phyloP scores from a whole-genome alignment of 2,113 vertebrate species.

The Tragelaphus imberbis region DNA sequence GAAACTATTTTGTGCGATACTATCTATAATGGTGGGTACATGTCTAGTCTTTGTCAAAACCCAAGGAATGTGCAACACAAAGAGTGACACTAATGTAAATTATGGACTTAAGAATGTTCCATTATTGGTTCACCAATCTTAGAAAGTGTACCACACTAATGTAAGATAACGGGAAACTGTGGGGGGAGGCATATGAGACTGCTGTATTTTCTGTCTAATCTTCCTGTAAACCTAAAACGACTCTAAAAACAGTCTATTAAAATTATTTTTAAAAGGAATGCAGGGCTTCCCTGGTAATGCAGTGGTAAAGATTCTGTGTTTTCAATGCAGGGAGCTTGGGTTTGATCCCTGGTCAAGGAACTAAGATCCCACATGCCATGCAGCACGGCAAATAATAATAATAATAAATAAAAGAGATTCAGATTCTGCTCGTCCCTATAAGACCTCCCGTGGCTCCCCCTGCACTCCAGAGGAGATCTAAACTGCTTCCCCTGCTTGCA shows the following conservation, averaged over 20 bases:
- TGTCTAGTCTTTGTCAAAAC: neutral
- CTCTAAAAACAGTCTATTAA: neutral
- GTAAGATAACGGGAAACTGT: neutral
- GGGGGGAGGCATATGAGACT: rapidly evolving
- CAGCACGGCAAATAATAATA: neutral
- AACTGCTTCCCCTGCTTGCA: neutral
- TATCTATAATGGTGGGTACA: rapidly evolving
- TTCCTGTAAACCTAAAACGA: neutral
- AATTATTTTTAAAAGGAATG: neutral
- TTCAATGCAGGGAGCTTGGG: neutral
- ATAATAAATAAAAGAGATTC: neutral
- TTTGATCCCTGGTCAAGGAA: neutral
- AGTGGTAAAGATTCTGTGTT: neutral
- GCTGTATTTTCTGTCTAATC: neutral
- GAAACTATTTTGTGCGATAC: neutral
- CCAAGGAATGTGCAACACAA: neutral
- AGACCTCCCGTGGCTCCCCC: neutral
- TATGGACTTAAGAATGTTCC: neutral
- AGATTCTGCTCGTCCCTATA: neutral
- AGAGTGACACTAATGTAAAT: neutral
- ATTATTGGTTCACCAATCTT: rapidly evolving
- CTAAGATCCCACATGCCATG: neutral
- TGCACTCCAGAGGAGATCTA: neutral
- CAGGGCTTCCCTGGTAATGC: neutral
- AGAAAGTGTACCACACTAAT: neutral